Conservation (phyloP, 1,140 invertebrate species). For the Lepidostoma basale region DNA sequence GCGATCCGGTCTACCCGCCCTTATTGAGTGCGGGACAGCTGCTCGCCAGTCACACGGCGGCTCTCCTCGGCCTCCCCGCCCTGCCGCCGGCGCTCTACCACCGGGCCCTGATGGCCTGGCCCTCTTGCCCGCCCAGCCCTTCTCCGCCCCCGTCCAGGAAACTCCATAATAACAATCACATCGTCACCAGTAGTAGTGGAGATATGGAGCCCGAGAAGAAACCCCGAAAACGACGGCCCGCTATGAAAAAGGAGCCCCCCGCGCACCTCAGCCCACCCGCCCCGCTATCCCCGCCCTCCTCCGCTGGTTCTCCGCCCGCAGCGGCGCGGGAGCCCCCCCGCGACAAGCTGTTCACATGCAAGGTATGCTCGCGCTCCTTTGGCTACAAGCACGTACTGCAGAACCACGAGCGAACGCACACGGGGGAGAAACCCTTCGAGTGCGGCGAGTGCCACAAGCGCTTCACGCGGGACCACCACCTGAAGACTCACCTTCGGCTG, state of each 20-base stretch:
- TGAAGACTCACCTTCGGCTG: slow-evolving; percentile 91
- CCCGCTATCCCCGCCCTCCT: slow-evolving; percentile 55
- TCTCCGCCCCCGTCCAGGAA: slow-evolving; percentile 12
- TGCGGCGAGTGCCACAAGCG: slow-evolving; percentile 93
- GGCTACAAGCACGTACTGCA: slow-evolving; percentile 95
- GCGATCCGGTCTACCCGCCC: slow-evolving; percentile 56
- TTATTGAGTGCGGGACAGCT: slow-evolving; percentile 56
- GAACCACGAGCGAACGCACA: slow-evolving; percentile 96
- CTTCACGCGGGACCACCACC: slow-evolving; percentile 94
- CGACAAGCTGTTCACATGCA: slow-evolving; percentile 87
- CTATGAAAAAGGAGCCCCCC: slow-evolving; percentile 42
- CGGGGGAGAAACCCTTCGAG: slow-evolving; percentile 95
- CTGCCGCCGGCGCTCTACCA: slow-evolving; percentile 59
- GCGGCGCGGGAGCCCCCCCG: slow-evolving; percentile 63
- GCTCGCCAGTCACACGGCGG: slow-evolving; percentile 57
- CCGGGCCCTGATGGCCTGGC: slow-evolving; percentile 53
- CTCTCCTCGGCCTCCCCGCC: slow-evolving; percentile 56
- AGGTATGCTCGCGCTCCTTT: slow-evolving; percentile 84
- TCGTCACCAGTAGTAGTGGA: slow-evolving; percentile 34
- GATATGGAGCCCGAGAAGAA: slow-evolving; percentile 35
- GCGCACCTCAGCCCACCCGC: slow-evolving; percentile 52
- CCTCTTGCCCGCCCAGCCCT: slow-evolving; percentile 39
- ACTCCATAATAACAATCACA: slow-evolving; percentile 41
- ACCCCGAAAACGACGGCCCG: slow-evolving; percentile 47
- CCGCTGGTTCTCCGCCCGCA: slow-evolving; percentile 56